Conservation (phyloP, 2,888 invertebrate species). For the Lepidochitona cinerea region DNA sequence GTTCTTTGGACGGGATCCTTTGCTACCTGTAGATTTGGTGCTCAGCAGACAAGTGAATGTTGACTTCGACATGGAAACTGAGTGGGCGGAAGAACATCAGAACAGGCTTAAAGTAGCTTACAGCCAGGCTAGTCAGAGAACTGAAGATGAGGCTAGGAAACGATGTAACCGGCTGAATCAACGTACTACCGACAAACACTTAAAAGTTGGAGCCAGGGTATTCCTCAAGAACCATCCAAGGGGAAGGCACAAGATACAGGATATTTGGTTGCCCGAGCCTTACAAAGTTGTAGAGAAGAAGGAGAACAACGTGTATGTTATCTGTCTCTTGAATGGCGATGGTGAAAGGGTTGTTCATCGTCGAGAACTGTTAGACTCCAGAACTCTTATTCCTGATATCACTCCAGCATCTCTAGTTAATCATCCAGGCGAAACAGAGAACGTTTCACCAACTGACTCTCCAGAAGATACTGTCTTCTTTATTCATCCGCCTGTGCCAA, state of each 20-base stretch:
- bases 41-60: background rate
- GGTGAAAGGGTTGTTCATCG: too few relatives aligned
- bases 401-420: background rate
- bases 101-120: background rate
- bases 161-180: background rate
- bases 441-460: background rate
- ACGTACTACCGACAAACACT: background rate
- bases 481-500: background rate
- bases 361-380: too few relatives aligned
- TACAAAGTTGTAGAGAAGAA: background rate
- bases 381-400: too few relatives aligned
- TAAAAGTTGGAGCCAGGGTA: background rate
- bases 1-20: conserved; percentile 7
- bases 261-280: conserved; percentile 5
- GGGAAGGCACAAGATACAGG: background rate
- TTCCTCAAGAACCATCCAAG: background rate
- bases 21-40: background rate
- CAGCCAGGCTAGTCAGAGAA: background rate
- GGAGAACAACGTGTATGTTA: background rate
- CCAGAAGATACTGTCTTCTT: background rate
- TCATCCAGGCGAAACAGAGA: background rate
- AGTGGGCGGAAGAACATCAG: background rate
- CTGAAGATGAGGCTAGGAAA: background rate
- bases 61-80: background rate
- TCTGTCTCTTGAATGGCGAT: background rate